These are phyloP conservation scores for Pandion haliaetus DNA, from an alignment of 2,113 vertebrate genomes.

Conservation along the genomic window DNA sequence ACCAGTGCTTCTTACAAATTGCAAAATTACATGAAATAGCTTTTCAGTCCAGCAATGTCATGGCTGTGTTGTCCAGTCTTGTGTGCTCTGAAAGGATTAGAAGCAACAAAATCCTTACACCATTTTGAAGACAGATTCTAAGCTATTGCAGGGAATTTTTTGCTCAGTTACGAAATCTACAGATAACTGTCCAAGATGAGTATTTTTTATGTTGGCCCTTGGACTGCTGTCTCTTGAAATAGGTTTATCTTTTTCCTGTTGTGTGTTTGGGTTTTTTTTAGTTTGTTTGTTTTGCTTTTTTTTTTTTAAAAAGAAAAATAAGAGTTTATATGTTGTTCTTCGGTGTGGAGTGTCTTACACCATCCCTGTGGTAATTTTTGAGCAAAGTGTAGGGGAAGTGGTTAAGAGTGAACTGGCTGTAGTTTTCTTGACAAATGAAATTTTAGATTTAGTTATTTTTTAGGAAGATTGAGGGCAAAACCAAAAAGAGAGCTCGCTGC, in stretches of 20 bases:
- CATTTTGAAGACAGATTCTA: background rate
- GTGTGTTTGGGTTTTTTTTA: rapidly evolving
- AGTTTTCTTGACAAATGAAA: background rate
- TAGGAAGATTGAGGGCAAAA: background rate
- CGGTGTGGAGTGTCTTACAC: background rate
- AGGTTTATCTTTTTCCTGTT: background rate
- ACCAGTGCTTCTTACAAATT: background rate
- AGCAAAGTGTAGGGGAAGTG: background rate
- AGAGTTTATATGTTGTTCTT: background rate
- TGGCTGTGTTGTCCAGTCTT: background rate
- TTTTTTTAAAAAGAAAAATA: background rate
- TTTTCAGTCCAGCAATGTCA: background rate
- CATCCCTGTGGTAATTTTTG: background rate
- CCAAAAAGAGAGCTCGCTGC: background rate
- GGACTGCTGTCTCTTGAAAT: background rate
- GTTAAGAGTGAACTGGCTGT: background rate
- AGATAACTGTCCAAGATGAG: background rate
- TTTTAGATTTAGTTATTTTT: background rate
- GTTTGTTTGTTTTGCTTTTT: background rate
- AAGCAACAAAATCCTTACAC: background rate
- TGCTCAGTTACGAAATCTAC: background rate
- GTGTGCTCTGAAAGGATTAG: background rate
- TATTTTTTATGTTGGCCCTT: background rate
- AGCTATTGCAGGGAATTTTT: background rate
- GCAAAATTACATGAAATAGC: background rate